Evolutionary conservation across 2,797 vertebrate genomes (phyloP), one percentile per base, ranked within the genome.

Genomic region (Limosa lapponica): DNA sequence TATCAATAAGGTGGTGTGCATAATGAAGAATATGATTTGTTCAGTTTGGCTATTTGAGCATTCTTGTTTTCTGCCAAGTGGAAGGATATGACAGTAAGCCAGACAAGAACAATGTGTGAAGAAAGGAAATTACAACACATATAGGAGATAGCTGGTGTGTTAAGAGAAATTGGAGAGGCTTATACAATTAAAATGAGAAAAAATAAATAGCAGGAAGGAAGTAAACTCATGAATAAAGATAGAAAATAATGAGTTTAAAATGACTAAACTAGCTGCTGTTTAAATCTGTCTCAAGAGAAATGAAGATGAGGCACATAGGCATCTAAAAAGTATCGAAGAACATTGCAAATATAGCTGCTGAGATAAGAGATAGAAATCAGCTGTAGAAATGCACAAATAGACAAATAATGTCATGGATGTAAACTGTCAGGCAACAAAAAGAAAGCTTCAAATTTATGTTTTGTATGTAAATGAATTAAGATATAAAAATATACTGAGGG

Each of bases 141-240:
- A 37, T 58, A 88, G 24, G 34, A 91, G 61, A 59, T 70, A 78
- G 22, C 19, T 85, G 24, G 5, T 83, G 28, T 78, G 27, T 77
- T 91, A 89, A 74, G 72, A 87, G 67, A 92, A 86, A 80, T 32
- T 0, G 0, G 46, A 69, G 54, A 61, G 11, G 16, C 22, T 94
- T 74, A 49, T 67, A 36, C 27, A 78, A 80, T 81, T 83, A 61
- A 44, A 91, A 32, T 23, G 24, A 67, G 22, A 54, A 80, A 94
- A 94, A 94, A 89, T 36, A 90, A 95, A 55, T 69, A 85, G 41
- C 36, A 89, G 51, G 46, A 82, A 87, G 79, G 24, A 87, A 84
- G 22, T 84, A 94, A 96, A 87, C 55, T 84, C 59, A 89, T 87
- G 25, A 82, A 90, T 94, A 94, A 92, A 93, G 36, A 90, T 48